phyloP scores from a whole-genome alignment of 64 coral and sea anemone genomes.

The Actinia equina region DNA sequence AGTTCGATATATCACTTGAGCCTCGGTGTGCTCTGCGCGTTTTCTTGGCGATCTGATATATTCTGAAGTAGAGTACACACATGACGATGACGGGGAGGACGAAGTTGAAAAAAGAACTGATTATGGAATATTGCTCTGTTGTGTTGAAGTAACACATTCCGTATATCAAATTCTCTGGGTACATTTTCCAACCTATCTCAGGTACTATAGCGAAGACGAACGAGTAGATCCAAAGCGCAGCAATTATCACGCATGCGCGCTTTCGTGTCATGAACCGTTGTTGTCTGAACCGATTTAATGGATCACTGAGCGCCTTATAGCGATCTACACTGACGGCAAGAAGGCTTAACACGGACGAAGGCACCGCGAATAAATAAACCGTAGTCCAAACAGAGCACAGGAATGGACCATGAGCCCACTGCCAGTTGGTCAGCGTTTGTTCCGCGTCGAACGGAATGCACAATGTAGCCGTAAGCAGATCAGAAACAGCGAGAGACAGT shows the following conservation, averaged over 20 bases:
- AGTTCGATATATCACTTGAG: neutral
- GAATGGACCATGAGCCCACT: constrained; percentile 61
- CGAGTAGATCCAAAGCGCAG: constrained; percentile 62
- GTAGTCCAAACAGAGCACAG: constrained; percentile 71
- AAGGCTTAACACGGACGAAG: constrained; percentile 76
- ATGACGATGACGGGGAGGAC: constrained; percentile 5
- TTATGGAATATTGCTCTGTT: constrained; percentile 21
- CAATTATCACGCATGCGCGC: constrained; percentile 50
- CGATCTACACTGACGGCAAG: constrained; percentile 86
- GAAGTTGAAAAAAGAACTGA: constrained; percentile 21
- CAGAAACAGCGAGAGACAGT: constrained; percentile 41
- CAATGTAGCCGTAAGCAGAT: constrained; percentile 34
- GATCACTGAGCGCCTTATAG: constrained; percentile 74
- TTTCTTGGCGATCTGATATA: constrained; percentile 6
- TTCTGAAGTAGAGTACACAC: neutral
- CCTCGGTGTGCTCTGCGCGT: neutral
- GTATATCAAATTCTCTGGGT: constrained; percentile 7
- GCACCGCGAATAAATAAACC: constrained; percentile 70
- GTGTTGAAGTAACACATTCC: constrained; percentile 60
- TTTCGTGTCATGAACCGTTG: constrained; percentile 77
- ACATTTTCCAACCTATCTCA: constrained; percentile 63
- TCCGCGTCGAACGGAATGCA: constrained; percentile 77
- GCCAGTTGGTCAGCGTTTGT: constrained; percentile 39
- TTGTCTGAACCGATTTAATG: constrained; percentile 67
- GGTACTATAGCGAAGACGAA: constrained; percentile 64